These are phyloP conservation scores for Danaus melanippus DNA, from an alignment of 1,140 invertebrate genomes.

Conservation along the genomic window DNA sequence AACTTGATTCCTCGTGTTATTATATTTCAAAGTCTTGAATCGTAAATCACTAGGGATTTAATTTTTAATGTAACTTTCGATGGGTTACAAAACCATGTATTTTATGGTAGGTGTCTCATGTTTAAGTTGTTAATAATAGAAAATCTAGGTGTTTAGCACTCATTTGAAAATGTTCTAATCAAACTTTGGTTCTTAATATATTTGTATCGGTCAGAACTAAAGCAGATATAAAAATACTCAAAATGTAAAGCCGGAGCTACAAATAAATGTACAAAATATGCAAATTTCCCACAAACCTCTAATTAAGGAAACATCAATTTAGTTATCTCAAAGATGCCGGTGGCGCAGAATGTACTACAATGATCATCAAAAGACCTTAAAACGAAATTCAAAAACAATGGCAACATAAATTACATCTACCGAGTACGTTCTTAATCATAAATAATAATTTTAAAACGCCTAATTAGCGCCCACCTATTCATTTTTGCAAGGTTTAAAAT, in stretches of 20 bases:
- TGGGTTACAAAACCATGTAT: constrained; percentile 35
- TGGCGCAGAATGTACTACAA: constrained; percentile 5
- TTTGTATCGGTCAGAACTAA: no score
- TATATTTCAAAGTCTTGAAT: constrained; percentile 61
- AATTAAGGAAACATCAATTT: no score
- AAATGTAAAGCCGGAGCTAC: no score
- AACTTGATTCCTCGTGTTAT: constrained; percentile 56
- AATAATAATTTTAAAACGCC: constrained; percentile 32
- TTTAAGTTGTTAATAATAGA: background rate
- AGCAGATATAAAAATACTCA: no score
- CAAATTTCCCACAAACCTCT: no score
- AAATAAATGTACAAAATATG: no score
- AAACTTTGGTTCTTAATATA: no score
- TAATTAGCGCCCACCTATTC: constrained; percentile 29
- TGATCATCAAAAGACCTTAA: constrained; percentile 5
- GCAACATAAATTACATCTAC: constrained; percentile 14
- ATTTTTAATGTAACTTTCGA: constrained; percentile 54
- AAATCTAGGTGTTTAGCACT: no score
- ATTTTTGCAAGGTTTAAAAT: constrained; percentile 16
- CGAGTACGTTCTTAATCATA: constrained; percentile 25
- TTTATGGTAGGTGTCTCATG: constrained; percentile 20
- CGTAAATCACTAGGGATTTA: constrained; percentile 55
- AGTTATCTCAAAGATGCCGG: background rate
- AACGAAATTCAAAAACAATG: constrained; percentile 16
- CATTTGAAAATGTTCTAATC: no score